Evolutionary conservation across 2,888 invertebrate genomes (phyloP).

Genomic region (Patella depressa): DNA sequence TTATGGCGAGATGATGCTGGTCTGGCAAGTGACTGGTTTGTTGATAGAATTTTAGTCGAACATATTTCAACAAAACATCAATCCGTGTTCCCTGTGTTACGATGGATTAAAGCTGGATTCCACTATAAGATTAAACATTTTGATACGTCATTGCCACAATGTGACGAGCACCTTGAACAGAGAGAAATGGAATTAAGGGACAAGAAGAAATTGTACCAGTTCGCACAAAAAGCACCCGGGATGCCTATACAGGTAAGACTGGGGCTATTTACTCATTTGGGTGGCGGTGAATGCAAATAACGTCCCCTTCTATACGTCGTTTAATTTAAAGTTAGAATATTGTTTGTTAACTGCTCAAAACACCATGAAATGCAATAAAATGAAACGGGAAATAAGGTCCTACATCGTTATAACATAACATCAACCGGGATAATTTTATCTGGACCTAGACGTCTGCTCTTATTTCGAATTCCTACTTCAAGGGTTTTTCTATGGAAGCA

Average conservation of each 20-base stretch:
- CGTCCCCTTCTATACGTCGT: no score
- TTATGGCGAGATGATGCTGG: slow-evolving; percentile 68
- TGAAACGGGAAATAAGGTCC: no score
- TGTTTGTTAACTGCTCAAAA: no score
- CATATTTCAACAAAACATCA: slow-evolving; percentile 53
- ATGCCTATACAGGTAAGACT: slow-evolving; percentile 56
- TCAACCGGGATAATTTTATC: no score
- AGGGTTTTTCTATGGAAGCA: no score
- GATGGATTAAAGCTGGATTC: slow-evolving; percentile 70
- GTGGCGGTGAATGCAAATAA: no score
- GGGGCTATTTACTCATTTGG: no score
- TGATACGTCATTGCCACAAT: slow-evolving; percentile 71
- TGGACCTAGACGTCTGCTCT: no score
- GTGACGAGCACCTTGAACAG: slow-evolving; percentile 67
- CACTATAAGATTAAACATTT: slow-evolving; percentile 69
- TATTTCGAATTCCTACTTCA: no score
- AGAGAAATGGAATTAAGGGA: slow-evolving; percentile 68
- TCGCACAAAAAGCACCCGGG: slow-evolving; percentile 44
- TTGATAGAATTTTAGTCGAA: slow-evolving; percentile 63
- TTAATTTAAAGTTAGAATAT: no score
- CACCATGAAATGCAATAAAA: no score
- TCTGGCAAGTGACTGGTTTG: slow-evolving; percentile 71
- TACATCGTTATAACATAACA: no score
- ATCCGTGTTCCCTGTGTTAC: slow-evolving; percentile 69
- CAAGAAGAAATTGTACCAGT: slow-evolving; percentile 57